Base-by-base conservation (phyloP, 2,888 invertebrate species). In the Tetranychus truncatus region DNA sequence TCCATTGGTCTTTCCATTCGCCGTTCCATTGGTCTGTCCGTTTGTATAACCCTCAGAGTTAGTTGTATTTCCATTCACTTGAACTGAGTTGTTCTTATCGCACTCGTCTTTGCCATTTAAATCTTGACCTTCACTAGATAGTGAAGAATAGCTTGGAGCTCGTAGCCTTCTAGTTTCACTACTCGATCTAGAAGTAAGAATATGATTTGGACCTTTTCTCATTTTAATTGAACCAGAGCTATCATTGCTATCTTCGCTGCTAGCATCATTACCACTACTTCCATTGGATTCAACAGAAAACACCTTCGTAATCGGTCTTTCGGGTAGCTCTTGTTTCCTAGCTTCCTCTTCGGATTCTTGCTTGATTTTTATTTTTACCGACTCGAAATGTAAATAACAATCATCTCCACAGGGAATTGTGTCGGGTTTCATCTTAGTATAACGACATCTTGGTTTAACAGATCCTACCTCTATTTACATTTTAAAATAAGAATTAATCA, bases 181-280 rank as follows among this genome's bases (percentile, higher is more conserved):
- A 7, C 15, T 55, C 11, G 11, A 15, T 55, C 55, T 9, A 55
- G 11, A 55, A 55, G 9, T 55, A 2, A 55, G 9, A 2, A 55
- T 55, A 55, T 55, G 55, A 55, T 55, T 55, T 15, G 34, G 21
- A 24, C 69, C 69, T 20, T 21, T 45, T 72, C 45, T 73, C 21
- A 34, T 24, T 20, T 66, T 45, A 20, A 45, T 34, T 4, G 34
- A 69, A n/a, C 1, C 69, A 24, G 21, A 9, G 69, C 21, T 69
- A 24, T 94, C 94, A 81, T 94, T 94, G 82, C 93, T 93, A 81
- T 93, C 93, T 82, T 94, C 93, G 0, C 92, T 93, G 80, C 92
- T 92, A 6, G 92, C 92, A 84, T 94, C 93, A 83, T 93, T 93
- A 78, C 92, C 91, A 66, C 92, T 92, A 85, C 55, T 55, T 55